Base-by-base conservation (phyloP, 2,888 invertebrate genomes). In the Theretra japonica region DNA sequence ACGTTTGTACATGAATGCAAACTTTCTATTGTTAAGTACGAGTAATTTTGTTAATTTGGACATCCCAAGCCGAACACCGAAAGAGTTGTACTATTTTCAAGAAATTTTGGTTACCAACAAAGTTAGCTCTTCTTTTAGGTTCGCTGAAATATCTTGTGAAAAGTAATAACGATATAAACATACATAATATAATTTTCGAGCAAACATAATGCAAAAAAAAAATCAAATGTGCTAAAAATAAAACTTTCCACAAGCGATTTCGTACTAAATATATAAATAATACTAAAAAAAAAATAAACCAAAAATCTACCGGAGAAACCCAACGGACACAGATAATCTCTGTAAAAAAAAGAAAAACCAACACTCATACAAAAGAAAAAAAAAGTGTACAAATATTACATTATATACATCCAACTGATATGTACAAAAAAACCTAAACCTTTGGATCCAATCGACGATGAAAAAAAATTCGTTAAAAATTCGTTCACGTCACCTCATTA, bases 241-340 rank as follows among this genome's bases (percentile, higher is more conserved):
- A 70, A 70, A 72, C 65, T 57, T 80, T 83, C 77, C 86, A 85
- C 84, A 85, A 87, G 76, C 83, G 83, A 88, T 79, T 85, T 82
- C 85, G 77, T 79, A 80, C 78, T 65, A 77, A 77, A 79, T 78
- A 79, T 78, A 77, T 75, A 79, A 77, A 81, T 77, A 80, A 77
- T 77, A 79, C 80, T 76, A 77, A 80, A 76, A 80, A 76, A 80
- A 82, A 83, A 82, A 82, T 85, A 87, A 91, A 88, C 88, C 88
- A 84, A 89, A 90, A 89, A 81, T 90, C 92, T 92, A 93, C 92
- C 92, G 90, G 91, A 91, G 89, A 86, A 87, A 89, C 93, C 93
- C 92, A 93, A 90, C 79, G 85, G 86, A 88, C 88, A 91, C 87
- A 91, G 86, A 89, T 82, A 80, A 82, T 41, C 78, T 88, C 91